These are phyloP conservation scores for Samia ricini DNA, from an alignment of 1,140 invertebrate genomes.

Conservation along the genomic window DNA sequence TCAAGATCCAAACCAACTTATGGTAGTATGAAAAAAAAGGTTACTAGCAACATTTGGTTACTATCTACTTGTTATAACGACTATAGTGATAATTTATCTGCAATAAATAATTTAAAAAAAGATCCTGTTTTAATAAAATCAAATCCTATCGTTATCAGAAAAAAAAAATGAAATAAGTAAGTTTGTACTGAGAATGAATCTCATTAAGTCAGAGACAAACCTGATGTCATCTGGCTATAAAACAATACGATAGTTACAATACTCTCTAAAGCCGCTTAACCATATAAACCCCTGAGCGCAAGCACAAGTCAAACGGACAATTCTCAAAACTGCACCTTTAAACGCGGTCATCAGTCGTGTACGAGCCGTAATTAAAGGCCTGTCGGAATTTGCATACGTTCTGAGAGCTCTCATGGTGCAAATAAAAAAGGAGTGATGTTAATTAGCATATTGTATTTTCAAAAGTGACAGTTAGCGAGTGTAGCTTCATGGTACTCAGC, in stretches of 20 bases:
- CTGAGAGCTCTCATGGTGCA: slow-evolving; percentile 64
- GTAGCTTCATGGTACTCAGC: slow-evolving; percentile 59
- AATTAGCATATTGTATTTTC: slow-evolving; percentile 77
- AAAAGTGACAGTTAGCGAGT: slow-evolving; percentile 71
- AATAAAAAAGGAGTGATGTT: slow-evolving; percentile 66
- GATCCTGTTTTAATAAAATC: background rate
- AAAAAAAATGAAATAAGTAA: too few species aligned
- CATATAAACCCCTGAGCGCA: slow-evolving; percentile 53
- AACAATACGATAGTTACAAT: slow-evolving; percentile 59
- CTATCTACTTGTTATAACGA: too few species aligned
- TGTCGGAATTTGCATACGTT: slow-evolving; percentile 70
- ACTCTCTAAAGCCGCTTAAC: slow-evolving; percentile 59
- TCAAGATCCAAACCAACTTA: too few species aligned
- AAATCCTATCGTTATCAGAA: background rate
- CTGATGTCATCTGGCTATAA: slow-evolving; percentile 29
- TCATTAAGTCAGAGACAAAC: slow-evolving; percentile 33
- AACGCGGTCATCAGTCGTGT: slow-evolving; percentile 67
- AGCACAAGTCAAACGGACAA: slow-evolving; percentile 44
- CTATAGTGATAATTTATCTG: background rate
- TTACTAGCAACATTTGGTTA: too few species aligned
- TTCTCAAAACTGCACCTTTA: slow-evolving; percentile 74
- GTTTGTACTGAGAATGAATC: background rate
- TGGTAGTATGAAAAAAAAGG: too few species aligned
- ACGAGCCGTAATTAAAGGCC: slow-evolving; percentile 68
- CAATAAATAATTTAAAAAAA: background rate